Conservation (phyloP, 2,113 vertebrate species). For the Podilymbus podiceps region DNA sequence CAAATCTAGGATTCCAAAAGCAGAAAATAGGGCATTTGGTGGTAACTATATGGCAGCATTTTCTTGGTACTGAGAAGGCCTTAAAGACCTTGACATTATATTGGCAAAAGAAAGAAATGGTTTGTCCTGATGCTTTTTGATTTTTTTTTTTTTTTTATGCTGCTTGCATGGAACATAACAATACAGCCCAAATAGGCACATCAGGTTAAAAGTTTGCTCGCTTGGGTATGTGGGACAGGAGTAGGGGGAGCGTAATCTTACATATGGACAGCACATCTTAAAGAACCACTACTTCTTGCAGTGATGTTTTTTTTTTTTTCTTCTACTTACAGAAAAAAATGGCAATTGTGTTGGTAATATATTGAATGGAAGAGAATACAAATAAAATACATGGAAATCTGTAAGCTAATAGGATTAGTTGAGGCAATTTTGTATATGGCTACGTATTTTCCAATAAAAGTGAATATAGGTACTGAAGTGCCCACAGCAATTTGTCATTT, state of each 20-base stretch:
- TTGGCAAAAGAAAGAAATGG: not conserved
- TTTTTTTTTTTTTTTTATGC: not conserved
- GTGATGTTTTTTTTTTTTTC: not conserved
- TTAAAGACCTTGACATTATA: not conserved
- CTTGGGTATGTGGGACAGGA: not conserved
- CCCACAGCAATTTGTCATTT: not conserved
- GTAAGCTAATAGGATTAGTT: not conserved
- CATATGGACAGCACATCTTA: not conserved
- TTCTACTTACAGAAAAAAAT: not conserved
- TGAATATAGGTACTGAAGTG: not conserved
- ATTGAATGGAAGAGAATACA: not conserved
- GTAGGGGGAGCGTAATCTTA: not conserved
- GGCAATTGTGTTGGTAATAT: not conserved
- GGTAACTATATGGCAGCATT: not conserved
- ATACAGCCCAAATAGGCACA: not conserved
- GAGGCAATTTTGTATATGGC: not conserved
- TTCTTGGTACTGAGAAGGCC: not conserved
- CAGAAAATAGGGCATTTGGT: not conserved
- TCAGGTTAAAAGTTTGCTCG: not conserved
- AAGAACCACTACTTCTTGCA: not conserved
- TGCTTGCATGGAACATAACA: not conserved
- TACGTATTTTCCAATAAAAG: not conserved
- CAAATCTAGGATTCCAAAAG: not conserved
- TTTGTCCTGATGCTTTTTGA: not conserved
- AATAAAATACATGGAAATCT: not conserved